phyloP scores from a whole-genome alignment of 1,140 invertebrate species.

The Drosophila ficusphila region DNA sequence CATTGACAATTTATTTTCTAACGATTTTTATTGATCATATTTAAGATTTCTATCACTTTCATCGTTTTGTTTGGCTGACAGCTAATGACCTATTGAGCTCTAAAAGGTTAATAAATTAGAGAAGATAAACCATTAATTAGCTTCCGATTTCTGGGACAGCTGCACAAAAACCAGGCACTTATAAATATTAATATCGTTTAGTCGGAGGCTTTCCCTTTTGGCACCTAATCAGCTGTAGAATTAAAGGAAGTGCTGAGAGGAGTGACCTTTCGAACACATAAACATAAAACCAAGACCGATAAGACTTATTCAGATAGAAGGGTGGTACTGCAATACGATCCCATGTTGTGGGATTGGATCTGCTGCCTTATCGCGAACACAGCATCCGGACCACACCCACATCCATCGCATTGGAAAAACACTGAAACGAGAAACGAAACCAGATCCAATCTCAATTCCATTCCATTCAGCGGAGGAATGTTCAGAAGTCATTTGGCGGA shows the following conservation, averaged over 20 bases:
- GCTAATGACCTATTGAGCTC: conserved; percentile 20
- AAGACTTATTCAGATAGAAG: neutral
- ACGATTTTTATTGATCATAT: neutral
- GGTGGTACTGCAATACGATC: neutral
- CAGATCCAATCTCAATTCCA: conserved; percentile 11
- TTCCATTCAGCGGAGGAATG: conserved; percentile 13
- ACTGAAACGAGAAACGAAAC: conserved; percentile 18
- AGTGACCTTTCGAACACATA: neutral
- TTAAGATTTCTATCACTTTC: conserved; percentile 10
- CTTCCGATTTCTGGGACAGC: neutral
- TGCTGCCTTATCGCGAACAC: conserved; percentile 31
- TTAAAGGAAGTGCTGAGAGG: conserved; percentile 1
- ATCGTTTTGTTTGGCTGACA: conserved; percentile 5
- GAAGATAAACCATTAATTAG: conserved; percentile 32
- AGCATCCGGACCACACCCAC: conserved; percentile 53
- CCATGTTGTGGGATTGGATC: neutral
- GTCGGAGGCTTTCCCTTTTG: conserved; percentile 20
- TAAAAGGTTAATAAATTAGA: conserved; percentile 33
- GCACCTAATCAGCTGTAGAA: conserved; percentile 12
- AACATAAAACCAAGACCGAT: conserved; percentile 7
- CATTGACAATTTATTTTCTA: no score
- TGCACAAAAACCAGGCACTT: neutral
- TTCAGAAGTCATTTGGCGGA: conserved; percentile 52
- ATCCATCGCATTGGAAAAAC: neutral
- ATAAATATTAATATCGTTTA: neutral